phyloP scores from a whole-genome alignment of 2,797 vertebrate species.

The Poecile montanus region DNA sequence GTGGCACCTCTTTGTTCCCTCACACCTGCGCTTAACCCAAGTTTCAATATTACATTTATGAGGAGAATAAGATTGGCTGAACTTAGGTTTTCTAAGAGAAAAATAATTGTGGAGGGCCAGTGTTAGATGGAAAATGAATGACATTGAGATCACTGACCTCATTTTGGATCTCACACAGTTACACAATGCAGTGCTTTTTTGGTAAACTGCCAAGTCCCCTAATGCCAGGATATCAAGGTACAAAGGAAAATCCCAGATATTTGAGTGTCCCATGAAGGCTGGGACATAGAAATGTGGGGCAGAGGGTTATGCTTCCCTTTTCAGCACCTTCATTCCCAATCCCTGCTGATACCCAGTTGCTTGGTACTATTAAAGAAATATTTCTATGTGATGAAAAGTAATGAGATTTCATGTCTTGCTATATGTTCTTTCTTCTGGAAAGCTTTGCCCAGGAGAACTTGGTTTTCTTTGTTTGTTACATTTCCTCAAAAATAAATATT shows the following conservation, averaged over 20 bases:
- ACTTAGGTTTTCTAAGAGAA: neutral
- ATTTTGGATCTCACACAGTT: neutral
- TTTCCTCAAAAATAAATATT: neutral
- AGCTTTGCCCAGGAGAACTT: neutral
- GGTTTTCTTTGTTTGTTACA: neutral
- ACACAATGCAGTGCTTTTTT: neutral
- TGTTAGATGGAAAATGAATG: neutral
- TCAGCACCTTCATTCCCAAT: neutral
- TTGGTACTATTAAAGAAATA: neutral
- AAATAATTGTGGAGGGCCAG: neutral
- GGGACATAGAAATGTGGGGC: neutral
- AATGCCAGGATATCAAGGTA: neutral
- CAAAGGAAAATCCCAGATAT: slow-evolving; percentile 47
- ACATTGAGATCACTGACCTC: neutral
- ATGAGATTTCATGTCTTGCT: neutral
- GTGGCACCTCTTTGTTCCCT: neutral
- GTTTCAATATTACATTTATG: neutral
- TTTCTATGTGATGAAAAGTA: neutral
- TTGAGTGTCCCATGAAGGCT: neutral
- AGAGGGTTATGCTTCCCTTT: slow-evolving; percentile 9
- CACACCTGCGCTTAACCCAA: neutral
- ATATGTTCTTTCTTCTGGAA: neutral
- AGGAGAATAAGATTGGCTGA: neutral
- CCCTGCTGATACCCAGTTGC: neutral
- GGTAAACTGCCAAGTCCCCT: slow-evolving; percentile 1